Evolutionary conservation across 1,140 invertebrate species (phyloP).

Genomic region (Drosophila jambulina): DNA sequence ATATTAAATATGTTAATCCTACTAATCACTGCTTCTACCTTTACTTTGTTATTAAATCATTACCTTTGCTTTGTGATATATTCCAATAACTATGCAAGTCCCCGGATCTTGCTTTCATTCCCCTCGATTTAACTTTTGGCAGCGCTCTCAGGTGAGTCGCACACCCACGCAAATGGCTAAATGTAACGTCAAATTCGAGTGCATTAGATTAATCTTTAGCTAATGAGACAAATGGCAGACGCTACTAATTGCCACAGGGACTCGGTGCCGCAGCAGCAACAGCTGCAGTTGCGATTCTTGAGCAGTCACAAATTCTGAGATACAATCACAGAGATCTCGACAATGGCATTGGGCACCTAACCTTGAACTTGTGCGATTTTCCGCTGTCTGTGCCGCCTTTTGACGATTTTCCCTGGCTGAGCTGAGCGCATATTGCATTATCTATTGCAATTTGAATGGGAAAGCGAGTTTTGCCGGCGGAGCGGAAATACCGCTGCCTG

Average conservation of each 20-base stretch:
- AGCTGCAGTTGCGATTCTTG: conserved; percentile 41
- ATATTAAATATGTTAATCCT: not conserved
- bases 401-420: conserved; percentile 19
- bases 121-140: conserved; percentile 47
- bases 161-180: conserved; percentile 50
- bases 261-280: conserved; percentile 11
- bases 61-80: not conserved
- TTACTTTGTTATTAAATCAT: too few species aligned
- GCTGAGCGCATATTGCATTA: conserved; percentile 22
- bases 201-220: conserved; percentile 74
- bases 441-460: conserved; percentile 52
- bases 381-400: conserved; percentile 28
- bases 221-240: conserved; percentile 72
- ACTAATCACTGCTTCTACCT: too few species aligned
- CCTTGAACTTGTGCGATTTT: conserved; percentile 62
- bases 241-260: conserved; percentile 66
- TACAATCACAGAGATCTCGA: conserved; percentile 28
- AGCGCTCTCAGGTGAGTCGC: conserved; percentile 29
- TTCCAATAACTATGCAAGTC: not conserved
- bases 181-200: conserved; percentile 70
- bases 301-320: conserved; percentile 16
- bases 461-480: conserved; percentile 20
- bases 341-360: conserved; percentile 49
- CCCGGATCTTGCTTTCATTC: not conserved
- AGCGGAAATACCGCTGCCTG: conserved; percentile 54